A percentile compares a stretch with the other conserved stretches of the same genome.
phyloP scores from a whole-genome alignment of 1,140 invertebrate genomes.

The Campodea augens region DNA sequence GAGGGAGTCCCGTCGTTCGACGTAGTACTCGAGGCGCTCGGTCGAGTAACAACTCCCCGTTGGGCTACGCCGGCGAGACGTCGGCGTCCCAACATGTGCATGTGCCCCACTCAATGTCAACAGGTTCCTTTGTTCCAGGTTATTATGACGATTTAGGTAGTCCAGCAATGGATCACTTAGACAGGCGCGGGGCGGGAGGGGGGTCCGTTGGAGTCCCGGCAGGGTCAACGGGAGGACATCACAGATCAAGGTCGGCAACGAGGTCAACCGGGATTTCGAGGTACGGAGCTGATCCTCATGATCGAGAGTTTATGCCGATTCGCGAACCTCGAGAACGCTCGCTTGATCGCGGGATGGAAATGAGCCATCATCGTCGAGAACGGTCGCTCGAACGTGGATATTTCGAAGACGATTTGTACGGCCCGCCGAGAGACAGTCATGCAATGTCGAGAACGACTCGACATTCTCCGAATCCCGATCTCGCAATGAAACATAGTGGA shows the following conservation, averaged over 20 bases:
- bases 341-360: slow-evolving; percentile 27
- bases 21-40: no score
- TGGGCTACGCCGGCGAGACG: no score
- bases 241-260: slow-evolving; percentile 33
- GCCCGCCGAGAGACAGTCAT: slow-evolving; percentile 23
- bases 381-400: slow-evolving; percentile 33
- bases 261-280: slow-evolving; percentile 31
- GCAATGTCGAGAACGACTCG: slow-evolving; percentile 35
- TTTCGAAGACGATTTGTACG: slow-evolving; percentile 52
- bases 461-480: slow-evolving; percentile 47
- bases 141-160: slow-evolving; percentile 51
- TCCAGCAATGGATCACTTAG: slow-evolving; percentile 42
- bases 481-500: slow-evolving; percentile 21
- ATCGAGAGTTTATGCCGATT: slow-evolving; percentile 64
- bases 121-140: slow-evolving; percentile 16
- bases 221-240: slow-evolving; percentile 38
- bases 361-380: slow-evolving; percentile 22
- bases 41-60: no score
- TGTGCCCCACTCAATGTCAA: background rate
- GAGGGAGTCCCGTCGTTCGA: no score
- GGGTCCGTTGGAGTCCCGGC: slow-evolving; percentile 27
- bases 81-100: no score
- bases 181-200: slow-evolving; percentile 37
- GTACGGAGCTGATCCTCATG: slow-evolving; percentile 45
- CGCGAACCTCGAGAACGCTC: slow-evolving; percentile 43